Conservation (phyloP, 2,797 vertebrate species). For the Setipinna tenuifilis region DNA sequence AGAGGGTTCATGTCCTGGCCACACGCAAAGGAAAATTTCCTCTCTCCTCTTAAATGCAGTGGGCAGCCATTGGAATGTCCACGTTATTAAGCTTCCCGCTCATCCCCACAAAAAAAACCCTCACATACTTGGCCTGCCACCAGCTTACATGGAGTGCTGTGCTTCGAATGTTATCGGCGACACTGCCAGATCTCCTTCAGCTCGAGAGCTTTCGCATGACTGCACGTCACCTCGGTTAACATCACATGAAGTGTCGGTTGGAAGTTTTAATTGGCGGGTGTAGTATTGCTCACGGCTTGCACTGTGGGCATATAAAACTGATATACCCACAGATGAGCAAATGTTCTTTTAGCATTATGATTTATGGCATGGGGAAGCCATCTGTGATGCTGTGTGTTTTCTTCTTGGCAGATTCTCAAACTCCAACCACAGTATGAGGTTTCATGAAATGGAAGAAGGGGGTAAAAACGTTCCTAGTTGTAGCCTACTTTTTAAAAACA, state of each 20-base stretch:
- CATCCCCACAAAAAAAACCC: background rate
- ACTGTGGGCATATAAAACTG: background rate
- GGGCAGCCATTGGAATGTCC: slow-evolving; percentile 10
- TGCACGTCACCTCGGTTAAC: background rate
- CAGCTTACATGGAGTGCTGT: background rate
- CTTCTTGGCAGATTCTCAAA: background rate
- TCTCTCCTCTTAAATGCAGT: slow-evolving; percentile 12
- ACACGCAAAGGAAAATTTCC: background rate
- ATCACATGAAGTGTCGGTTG: slow-evolving; percentile 9
- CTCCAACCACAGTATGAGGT: background rate
- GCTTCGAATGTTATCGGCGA: background rate
- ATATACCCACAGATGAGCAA: slow-evolving; percentile 9
- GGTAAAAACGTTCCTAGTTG: slow-evolving; percentile 14
- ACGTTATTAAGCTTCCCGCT: background rate
- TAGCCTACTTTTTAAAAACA: slow-evolving; percentile 36
- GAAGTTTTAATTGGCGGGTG: slow-evolving; percentile 13
- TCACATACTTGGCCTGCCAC: background rate
- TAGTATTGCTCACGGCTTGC: background rate
- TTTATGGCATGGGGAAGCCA: background rate
- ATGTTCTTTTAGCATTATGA: background rate
- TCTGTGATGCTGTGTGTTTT: background rate
- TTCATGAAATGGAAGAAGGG: slow-evolving; percentile 8
- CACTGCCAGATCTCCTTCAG: background rate
- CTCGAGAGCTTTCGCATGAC: background rate
- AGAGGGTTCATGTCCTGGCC: slow-evolving; percentile 14